Conservation (phyloP, 2,888 invertebrate species). For the Andrena marginata region DNA sequence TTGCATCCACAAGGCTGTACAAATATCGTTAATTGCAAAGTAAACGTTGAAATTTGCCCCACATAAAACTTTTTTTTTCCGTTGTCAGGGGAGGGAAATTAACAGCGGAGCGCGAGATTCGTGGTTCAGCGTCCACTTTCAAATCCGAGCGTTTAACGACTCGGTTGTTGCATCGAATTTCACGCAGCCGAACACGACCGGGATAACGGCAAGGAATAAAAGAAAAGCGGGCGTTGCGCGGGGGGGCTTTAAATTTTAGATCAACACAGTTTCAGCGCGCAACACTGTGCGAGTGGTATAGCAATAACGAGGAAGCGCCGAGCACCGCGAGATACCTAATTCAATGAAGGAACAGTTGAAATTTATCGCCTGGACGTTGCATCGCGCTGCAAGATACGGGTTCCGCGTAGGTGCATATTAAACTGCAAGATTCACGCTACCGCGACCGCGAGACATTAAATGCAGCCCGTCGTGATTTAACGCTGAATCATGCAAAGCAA, state of each 20-base stretch:
- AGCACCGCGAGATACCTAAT: constrained; percentile 22
- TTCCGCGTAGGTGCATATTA: constrained; percentile 22
- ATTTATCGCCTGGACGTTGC: constrained; percentile 35
- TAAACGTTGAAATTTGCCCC: not conserved
- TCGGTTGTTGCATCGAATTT: constrained; percentile 11
- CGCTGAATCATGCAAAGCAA: not conserved
- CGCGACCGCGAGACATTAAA: not conserved
- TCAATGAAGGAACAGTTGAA: constrained; percentile 42
- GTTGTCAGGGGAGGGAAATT: not conserved
- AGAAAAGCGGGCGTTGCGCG: constrained; percentile 5
- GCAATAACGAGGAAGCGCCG: constrained; percentile 28
- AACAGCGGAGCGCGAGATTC: not conserved
- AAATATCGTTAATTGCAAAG: not conserved
- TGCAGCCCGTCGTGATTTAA: not conserved
- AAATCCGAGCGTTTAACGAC: not conserved
- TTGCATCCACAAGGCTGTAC: too few relatives aligned
- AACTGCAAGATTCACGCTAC: constrained; percentile 1
- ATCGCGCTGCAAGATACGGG: not conserved
- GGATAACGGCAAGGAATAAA: constrained; percentile 10
- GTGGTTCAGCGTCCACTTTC: not conserved
- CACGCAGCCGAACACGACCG: not conserved
- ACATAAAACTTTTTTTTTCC: not conserved
- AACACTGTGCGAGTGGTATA: not conserved
- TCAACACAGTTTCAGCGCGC: constrained; percentile 15
- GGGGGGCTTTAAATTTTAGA: constrained; percentile 31